These are phyloP conservation scores for Dufourea novaeangliae DNA, from an alignment of 1,140 invertebrate species.

Conservation along the genomic window DNA sequence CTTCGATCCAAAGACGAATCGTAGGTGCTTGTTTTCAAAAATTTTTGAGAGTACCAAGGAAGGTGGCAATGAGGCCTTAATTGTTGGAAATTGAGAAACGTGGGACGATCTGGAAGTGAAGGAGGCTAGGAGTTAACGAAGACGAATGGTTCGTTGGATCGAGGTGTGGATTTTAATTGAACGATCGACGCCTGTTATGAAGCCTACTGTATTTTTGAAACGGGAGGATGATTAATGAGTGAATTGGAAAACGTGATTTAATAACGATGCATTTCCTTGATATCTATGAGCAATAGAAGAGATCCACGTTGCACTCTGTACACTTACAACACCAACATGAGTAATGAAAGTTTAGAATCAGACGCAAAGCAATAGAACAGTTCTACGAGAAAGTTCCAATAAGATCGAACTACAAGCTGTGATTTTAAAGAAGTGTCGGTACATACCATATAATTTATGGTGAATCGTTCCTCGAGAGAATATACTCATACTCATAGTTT, in stretches of 20 bases:
- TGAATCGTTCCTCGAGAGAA: too few relatives aligned
- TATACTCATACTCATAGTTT: too few relatives aligned
- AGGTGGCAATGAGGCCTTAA: not conserved
- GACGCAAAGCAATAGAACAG: too few relatives aligned
- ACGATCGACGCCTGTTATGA: not conserved
- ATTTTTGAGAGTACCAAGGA: not conserved
- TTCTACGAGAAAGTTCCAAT: too few relatives aligned
- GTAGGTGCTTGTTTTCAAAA: not conserved
- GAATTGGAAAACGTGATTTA: not conserved
- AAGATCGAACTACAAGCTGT: too few relatives aligned
- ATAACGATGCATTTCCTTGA: not conserved
- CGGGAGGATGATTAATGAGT: not conserved
- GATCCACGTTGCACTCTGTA: not conserved
- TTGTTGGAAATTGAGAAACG: not conserved
- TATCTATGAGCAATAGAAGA: not conserved
- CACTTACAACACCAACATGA: not conserved
- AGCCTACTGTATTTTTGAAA: not conserved
- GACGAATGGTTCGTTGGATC: slow-evolving; percentile 2
- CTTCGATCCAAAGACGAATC: not conserved
- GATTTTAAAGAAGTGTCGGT: too few relatives aligned
- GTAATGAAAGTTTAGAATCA: too few relatives aligned
- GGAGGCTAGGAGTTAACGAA: not conserved
- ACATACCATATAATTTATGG: too few relatives aligned
- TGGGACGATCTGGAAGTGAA: not conserved
- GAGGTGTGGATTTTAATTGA: not conserved